Percentiles rank a stretch among this genome's conserved stretches.
Evolutionary conservation across 2,888 invertebrate genomes (phyloP).

Genomic region (Heliconius sara): DNA sequence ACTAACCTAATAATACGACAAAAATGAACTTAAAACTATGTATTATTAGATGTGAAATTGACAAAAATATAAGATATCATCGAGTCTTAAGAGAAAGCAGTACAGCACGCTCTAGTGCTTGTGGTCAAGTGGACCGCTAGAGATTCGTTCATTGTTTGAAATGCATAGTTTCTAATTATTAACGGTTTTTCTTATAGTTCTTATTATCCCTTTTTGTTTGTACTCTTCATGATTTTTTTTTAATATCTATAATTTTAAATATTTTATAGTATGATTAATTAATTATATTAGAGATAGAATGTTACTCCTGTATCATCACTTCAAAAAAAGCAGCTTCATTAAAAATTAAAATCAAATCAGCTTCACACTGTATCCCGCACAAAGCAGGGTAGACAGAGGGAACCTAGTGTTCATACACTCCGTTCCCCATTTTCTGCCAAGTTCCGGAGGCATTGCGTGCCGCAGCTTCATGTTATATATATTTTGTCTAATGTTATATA

Average conservation of each 20-base stretch:
- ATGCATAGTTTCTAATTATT: conserved; percentile 24
- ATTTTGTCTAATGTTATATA: too few relatives aligned
- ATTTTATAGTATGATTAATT: neutral
- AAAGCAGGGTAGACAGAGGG: too few relatives aligned
- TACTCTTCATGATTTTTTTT: neutral
- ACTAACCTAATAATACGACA: neutral
- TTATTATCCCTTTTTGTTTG: neutral
- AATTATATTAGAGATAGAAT: too few relatives aligned
- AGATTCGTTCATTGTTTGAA: conserved; percentile 44
- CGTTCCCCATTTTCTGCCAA: too few relatives aligned
- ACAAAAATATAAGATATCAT: conserved; percentile 18
- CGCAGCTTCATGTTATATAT: too few relatives aligned
- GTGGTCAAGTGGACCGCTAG: conserved; percentile 68
- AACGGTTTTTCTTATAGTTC: conserved; percentile 1
- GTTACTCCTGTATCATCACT: too few relatives aligned
- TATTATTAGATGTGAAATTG: conserved; percentile 10
- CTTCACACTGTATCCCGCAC: too few relatives aligned
- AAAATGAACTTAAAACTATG: neutral
- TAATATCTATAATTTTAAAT: neutral
- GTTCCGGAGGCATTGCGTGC: too few relatives aligned
- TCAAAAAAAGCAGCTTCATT: too few relatives aligned
- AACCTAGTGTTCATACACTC: too few relatives aligned
- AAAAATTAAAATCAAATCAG: too few relatives aligned
- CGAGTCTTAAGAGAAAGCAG: conserved; percentile 61
- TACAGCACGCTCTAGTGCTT: conserved; percentile 61